Conservation (phyloP, 2,797 vertebrate genomes). For the Ptychadena robeensis region DNA sequence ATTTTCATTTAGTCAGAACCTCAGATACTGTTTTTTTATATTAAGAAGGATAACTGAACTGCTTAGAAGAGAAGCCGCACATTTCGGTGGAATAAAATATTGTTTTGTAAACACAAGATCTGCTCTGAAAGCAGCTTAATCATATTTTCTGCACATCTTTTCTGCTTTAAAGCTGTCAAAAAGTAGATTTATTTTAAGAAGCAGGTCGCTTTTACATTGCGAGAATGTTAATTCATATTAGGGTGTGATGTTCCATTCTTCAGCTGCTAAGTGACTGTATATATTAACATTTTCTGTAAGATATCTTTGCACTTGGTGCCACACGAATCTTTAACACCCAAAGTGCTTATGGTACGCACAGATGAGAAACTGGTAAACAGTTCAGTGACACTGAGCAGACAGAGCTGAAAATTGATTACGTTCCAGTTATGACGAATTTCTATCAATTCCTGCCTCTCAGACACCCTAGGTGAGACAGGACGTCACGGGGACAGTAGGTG, state of each 20-base stretch:
- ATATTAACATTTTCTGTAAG: slow-evolving; percentile 47
- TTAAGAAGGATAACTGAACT: background rate
- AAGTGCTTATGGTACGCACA: background rate
- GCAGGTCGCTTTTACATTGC: slow-evolving; percentile 37
- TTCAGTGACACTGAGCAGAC: background rate
- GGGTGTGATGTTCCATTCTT: slow-evolving; percentile 39
- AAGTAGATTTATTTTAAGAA: slow-evolving; percentile 46
- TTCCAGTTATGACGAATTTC: too few species aligned
- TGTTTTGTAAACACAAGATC: background rate
- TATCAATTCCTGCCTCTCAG: background rate
- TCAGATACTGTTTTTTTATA: too few species aligned
- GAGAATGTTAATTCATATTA: slow-evolving; percentile 37
- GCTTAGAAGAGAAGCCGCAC: background rate
- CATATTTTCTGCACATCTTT: slow-evolving; percentile 6
- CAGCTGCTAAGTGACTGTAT: slow-evolving; percentile 53
- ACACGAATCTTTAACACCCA: slow-evolving; percentile 7
- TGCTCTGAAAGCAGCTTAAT: background rate
- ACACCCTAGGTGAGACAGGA: background rate
- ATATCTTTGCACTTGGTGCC: slow-evolving; percentile 14
- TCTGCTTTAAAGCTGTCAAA: slow-evolving; percentile 28
- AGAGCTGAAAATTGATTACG: background rate
- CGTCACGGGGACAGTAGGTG: too few species aligned
- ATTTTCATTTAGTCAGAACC: too few species aligned
- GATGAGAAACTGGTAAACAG: slow-evolving; percentile 1
- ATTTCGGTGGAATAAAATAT: slow-evolving; percentile 16